These are phyloP conservation scores for Chrysaora quinquecirrha DNA, from an alignment of 30 jellyfish, hydroid and myxozoan species.

Conservation along the genomic window DNA sequence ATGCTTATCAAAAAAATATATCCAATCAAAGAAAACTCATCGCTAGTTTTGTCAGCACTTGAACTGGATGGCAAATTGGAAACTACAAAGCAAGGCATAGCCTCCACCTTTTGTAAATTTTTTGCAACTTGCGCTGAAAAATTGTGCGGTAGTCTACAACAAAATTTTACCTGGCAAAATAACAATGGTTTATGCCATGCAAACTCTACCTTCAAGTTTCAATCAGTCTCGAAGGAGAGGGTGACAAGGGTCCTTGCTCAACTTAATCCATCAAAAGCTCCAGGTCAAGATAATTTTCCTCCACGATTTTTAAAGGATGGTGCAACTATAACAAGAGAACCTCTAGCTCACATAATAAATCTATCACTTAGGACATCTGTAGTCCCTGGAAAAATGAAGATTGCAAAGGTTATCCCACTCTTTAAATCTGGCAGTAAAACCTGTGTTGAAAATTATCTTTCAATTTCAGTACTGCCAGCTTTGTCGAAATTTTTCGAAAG, in stretches of 20 bases:
- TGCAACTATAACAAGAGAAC: conserved; percentile 8
- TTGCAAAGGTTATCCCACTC: conserved; percentile 59
- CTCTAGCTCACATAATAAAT: conserved; percentile 33
- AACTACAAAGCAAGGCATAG: not conserved
- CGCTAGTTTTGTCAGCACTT: not conserved
- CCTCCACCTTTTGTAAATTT: too few relatives aligned
- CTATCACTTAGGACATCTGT: conserved; percentile 21
- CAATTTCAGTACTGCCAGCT: conserved; percentile 65
- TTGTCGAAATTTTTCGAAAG: conserved; percentile 59
- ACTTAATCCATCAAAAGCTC: conserved; percentile 20
- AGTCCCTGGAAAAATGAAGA: not conserved
- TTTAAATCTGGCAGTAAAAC: conserved; percentile 44
- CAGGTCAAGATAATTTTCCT: conserved; percentile 43
- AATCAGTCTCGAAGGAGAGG: conserved; percentile 19
- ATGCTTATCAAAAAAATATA: conserved; percentile 28
- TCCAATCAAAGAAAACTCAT: not conserved
- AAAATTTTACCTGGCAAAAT: conserved; percentile 5
- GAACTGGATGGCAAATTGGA: not conserved
- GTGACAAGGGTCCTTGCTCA: conserved; percentile 13
- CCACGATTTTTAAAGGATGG: conserved; percentile 32
- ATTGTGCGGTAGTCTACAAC: not conserved
- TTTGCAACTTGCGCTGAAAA: conserved; percentile 20
- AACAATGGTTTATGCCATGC: conserved; percentile 11
- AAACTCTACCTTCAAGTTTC: conserved; percentile 8
- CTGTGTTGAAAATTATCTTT: conserved; percentile 28